These are phyloP conservation scores for Tuberolachnus salignus DNA, from an alignment of 2,888 invertebrate species.

Conservation along the genomic window DNA sequence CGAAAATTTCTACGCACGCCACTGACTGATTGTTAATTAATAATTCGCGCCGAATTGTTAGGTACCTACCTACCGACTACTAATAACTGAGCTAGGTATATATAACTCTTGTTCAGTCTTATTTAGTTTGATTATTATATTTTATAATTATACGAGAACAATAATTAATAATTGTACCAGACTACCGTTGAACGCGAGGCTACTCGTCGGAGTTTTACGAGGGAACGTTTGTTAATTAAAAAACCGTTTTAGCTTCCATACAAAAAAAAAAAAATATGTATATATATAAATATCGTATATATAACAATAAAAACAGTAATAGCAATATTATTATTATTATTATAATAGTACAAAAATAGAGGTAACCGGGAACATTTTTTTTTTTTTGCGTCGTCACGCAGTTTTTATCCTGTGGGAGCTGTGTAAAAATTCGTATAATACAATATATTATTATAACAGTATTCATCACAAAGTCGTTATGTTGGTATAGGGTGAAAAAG, in stretches of 20 bases:
- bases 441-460: background rate
- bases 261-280: background rate
- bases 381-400: conserved; percentile 19
- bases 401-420: background rate
- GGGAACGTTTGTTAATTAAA: conserved; percentile 20
- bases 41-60: background rate
- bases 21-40: no score
- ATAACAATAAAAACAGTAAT: background rate
- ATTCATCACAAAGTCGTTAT: background rate
- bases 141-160: conserved; percentile 7
- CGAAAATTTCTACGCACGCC: no score
- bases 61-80: background rate
- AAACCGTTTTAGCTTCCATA: conserved; percentile 23
- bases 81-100: no score
- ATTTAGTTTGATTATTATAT: background rate
- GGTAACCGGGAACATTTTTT: conserved; percentile 11
- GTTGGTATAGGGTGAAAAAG: no score
- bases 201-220: background rate
- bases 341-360: conserved; percentile 2
- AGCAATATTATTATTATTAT: background rate
- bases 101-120: background rate
- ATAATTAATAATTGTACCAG: background rate
- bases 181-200: background rate
- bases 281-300: background rate
- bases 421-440: background rate